Percentiles rank a stretch among this genome's conserved stretches.
Conservation (phyloP, 2,888 invertebrate species). For the Eupithecia vulgata region DNA sequence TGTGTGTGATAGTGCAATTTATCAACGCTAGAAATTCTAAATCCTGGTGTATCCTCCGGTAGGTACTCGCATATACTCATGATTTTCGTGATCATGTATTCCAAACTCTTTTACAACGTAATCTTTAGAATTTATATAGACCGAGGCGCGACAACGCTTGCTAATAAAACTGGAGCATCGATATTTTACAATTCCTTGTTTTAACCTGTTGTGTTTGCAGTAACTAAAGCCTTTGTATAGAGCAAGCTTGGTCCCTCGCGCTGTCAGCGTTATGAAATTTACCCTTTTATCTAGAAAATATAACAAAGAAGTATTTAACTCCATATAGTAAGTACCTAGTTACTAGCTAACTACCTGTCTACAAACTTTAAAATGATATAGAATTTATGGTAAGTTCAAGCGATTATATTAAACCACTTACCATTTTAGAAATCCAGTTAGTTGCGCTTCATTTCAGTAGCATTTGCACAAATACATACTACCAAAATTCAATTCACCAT, state of each 20-base stretch:
- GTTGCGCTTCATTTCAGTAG: background rate
- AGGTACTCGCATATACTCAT: slow-evolving; percentile 7
- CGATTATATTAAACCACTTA: background rate
- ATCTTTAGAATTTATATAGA: slow-evolving; percentile 3
- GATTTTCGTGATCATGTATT: slow-evolving; percentile 7
- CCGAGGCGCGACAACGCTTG: slow-evolving; percentile 9
- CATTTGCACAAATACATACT: background rate
- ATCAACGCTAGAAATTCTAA: background rate
- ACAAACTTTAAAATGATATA: background rate
- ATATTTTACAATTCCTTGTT: background rate
- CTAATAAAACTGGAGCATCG: slow-evolving; percentile 9
- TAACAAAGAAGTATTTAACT: background rate
- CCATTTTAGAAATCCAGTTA: background rate
- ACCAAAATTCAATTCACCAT: background rate
- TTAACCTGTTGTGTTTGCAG: slow-evolving; percentile 11
- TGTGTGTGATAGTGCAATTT: no score
- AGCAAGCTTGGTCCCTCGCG: slow-evolving; percentile 9
- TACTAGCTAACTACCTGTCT: background rate
- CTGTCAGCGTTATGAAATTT: slow-evolving; percentile 1
- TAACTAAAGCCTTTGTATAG: slow-evolving; percentile 15
- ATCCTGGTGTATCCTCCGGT: slow-evolving; percentile 7
- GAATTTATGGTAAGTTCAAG: background rate
- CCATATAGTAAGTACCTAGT: no score
- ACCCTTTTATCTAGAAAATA: slow-evolving; percentile 5
- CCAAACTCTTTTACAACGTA: background rate